These are phyloP conservation scores for Schlechtendalia chinensis DNA, from an alignment of 1,140 invertebrate species.

Conservation along the genomic window DNA sequence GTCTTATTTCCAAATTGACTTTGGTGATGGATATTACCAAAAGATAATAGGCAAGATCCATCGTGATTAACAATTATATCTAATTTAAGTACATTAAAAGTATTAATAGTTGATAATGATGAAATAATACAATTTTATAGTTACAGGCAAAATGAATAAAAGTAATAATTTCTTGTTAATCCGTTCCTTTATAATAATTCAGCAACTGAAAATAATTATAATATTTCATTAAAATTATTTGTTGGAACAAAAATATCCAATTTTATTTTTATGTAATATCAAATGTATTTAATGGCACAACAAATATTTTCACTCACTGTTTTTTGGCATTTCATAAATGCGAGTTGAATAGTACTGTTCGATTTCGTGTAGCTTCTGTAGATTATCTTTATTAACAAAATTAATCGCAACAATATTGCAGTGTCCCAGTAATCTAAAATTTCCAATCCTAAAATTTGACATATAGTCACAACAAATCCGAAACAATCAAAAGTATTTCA, in stretches of 20 bases:
- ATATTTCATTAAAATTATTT: not conserved
- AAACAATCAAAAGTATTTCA: no score
- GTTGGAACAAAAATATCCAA: not conserved
- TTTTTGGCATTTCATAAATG: constrained; percentile 99
- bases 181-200: not conserved
- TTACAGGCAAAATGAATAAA: no score
- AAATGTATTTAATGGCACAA: not conserved
- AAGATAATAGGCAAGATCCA: no score
- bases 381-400: constrained; percentile 99
- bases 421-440: constrained; percentile 90
- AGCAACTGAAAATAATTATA: not conserved
- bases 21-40: no score
- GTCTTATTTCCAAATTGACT: no score
- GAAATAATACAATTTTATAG: no score
- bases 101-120: no score
- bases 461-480: no score
- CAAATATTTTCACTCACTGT: constrained; percentile 61
- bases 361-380: constrained; percentile 97
- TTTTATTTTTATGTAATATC: not conserved
- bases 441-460: constrained; percentile 71
- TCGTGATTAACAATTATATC: no score
- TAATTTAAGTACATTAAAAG: no score
- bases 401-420: constrained; percentile 99
- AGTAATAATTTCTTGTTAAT: no score
- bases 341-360: constrained; percentile 99